Evolutionary conservation across 2,888 invertebrate species (phyloP).

Genomic region (Nomada hirtipes): DNA sequence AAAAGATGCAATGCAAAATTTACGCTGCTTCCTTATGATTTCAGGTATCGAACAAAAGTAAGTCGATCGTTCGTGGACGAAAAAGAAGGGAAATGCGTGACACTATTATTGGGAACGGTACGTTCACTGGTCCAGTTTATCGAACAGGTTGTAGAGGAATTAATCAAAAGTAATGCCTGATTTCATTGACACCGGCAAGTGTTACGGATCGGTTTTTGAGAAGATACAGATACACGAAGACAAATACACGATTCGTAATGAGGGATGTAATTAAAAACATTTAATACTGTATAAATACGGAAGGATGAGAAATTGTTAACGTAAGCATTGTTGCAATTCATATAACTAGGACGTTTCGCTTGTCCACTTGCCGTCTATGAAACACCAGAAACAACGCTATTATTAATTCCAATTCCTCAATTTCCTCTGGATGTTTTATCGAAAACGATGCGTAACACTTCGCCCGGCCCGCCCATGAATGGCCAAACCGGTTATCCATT

Average conservation of each 20-base stretch:
- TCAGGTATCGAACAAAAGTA: background rate
- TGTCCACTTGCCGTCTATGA: background rate
- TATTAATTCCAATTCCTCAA: background rate
- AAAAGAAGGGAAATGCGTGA: background rate
- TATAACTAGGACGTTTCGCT: background rate
- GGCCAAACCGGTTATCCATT: constrained; percentile 54
- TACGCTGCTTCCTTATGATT: background rate
- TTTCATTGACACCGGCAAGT: background rate
- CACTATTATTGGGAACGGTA: background rate
- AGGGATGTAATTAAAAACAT: background rate
- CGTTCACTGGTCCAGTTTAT: constrained; percentile 4
- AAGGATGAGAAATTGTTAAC: no score
- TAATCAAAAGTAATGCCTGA: background rate
- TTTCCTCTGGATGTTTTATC: background rate
- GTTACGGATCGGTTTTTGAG: background rate
- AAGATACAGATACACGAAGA: no score
- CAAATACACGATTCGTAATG: background rate
- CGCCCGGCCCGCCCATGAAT: background rate
- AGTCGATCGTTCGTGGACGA: background rate
- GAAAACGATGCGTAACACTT: constrained; percentile 24
- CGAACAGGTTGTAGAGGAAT: constrained; percentile 6
- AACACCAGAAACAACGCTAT: background rate
- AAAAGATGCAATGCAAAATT: background rate
- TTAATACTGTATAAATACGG: no score
- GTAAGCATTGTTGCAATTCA: no score